phyloP scores from a whole-genome alignment of 2,113 vertebrate species.

The Myiagra hebetior region DNA sequence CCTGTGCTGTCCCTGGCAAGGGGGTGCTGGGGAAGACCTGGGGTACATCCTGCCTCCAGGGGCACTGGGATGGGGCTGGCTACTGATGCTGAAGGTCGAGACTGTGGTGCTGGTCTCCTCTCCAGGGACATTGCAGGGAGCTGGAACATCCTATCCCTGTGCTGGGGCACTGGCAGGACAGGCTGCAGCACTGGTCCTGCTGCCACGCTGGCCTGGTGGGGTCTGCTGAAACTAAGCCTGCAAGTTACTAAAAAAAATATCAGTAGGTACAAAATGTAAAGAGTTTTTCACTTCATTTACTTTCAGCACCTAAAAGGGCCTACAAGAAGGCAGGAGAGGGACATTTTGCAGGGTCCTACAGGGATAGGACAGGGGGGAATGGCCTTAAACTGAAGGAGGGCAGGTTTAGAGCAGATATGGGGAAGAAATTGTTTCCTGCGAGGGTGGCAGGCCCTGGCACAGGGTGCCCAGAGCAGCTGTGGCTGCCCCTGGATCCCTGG shows the following conservation, averaged over 20 bases:
- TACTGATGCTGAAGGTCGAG: not conserved
- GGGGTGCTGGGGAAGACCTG: not conserved
- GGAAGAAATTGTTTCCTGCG: no score
- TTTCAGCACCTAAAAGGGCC: not conserved
- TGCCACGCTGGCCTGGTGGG: rapidly evolving
- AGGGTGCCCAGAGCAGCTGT: no score
- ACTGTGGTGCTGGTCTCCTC: not conserved
- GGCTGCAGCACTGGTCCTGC: not conserved
- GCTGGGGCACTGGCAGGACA: not conserved
- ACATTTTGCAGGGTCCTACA: not conserved
- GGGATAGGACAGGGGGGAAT: not conserved
- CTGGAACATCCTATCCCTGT: not conserved
- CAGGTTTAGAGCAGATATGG: not conserved
- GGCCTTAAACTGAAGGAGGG: not conserved
- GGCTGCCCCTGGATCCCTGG: no score
- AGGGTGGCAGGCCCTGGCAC: no score
- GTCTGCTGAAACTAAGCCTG: not conserved
- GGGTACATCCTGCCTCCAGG: not conserved
- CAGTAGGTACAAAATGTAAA: not conserved
- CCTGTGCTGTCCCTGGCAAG: not conserved
- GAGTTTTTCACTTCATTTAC: not conserved
- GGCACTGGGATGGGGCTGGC: rapidly evolving
- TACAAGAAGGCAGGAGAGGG: not conserved
- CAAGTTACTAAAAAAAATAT: not conserved
- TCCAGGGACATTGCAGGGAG: not conserved